These are phyloP conservation scores for Centroberyx gerrardi DNA, from an alignment of 2,797 vertebrate genomes.

Conservation along the genomic window DNA sequence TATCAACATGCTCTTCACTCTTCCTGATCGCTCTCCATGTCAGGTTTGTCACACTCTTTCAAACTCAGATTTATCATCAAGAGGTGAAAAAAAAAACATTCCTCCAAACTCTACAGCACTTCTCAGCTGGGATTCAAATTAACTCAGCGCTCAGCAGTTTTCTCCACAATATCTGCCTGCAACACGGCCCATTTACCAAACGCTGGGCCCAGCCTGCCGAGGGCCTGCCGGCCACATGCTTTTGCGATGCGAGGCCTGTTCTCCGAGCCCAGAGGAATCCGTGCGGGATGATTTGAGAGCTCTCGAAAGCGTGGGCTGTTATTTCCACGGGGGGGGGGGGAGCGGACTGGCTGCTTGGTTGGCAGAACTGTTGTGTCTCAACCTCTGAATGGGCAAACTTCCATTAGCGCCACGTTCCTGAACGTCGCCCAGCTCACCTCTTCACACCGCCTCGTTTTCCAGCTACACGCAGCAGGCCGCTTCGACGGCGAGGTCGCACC, in stretches of 20 bases:
- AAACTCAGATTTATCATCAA: constrained; percentile 25
- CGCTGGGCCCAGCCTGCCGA: constrained; percentile 22
- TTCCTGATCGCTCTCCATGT: not conserved
- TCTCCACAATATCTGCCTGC: constrained; percentile 37
- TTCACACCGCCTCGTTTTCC: constrained; percentile 29
- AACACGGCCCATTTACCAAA: constrained; percentile 61
- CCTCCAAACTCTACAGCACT: constrained; percentile 28
- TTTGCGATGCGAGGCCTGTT: constrained; percentile 41
- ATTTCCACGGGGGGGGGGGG: constrained; percentile 16
- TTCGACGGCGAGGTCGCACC: constrained; percentile 27
- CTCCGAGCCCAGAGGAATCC: constrained; percentile 38
- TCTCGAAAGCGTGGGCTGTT: constrained; percentile 50
- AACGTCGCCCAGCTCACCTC: constrained; percentile 45
- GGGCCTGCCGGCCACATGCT: constrained; percentile 42
- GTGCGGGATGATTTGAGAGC: constrained; percentile 49
- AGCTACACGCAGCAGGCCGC: not conserved
- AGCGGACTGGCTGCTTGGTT: constrained; percentile 13
- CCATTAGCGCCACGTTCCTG: constrained; percentile 37
- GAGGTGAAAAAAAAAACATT: constrained; percentile 29
- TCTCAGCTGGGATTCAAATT: constrained; percentile 40
- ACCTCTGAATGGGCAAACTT: constrained; percentile 51
- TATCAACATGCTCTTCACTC: not conserved
- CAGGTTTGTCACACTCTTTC: constrained; percentile 5
- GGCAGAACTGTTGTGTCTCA: constrained; percentile 33
- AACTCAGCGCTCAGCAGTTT: constrained; percentile 60